These are phyloP conservation scores for Clarias pachynema DNA, from an alignment of 2,797 vertebrate genomes.

Conservation along the genomic window DNA sequence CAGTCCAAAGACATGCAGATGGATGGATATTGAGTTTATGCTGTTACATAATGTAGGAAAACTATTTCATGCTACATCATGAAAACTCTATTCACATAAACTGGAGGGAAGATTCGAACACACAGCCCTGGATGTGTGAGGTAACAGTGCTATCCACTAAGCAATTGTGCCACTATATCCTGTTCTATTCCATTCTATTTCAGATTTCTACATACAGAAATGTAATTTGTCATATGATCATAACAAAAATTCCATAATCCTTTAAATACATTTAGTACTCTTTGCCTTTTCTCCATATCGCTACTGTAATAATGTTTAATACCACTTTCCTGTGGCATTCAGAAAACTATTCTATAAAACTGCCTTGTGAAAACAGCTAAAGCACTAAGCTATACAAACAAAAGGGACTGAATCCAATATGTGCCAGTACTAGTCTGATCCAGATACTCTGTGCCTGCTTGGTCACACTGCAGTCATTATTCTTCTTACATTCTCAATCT, in stretches of 20 bases:
- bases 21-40: too few species aligned
- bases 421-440: neutral
- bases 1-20: too few species aligned
- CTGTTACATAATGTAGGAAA: constrained; percentile 5
- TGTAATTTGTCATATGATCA: neutral
- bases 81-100: too few species aligned
- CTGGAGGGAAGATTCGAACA: too few species aligned
- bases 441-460: neutral
- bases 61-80: neutral
- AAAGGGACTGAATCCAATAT: neutral
- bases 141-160: neutral
- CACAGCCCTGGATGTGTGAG: too few species aligned
- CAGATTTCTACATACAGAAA: too few species aligned
- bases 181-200: neutral
- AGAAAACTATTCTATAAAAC: neutral
- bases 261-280: neutral
- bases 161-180: too few species aligned
- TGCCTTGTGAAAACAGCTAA: neutral
- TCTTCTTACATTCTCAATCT: neutral
- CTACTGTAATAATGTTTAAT: neutral
- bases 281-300: neutral
- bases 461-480: constrained; percentile 5
- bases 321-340: too few species aligned
- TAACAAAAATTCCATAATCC: neutral
- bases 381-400: neutral